Conservation (phyloP, 2,888 invertebrate genomes). For the Phyllotreta cruciferae region DNA sequence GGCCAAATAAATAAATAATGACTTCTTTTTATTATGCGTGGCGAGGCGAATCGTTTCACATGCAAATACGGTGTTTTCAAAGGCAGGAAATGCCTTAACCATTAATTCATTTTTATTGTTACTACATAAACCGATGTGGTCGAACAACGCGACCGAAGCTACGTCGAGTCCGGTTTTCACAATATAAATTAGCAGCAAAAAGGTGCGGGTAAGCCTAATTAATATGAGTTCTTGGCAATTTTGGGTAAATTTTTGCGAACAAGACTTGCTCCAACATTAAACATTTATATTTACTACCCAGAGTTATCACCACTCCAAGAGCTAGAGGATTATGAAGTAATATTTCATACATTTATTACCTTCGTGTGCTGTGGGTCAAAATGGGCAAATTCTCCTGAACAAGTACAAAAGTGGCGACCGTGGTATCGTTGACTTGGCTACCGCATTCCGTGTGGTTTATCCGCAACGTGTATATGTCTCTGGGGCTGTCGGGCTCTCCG, state of each 20-base stretch:
- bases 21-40: constrained; percentile 17
- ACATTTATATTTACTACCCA: background rate
- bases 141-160: constrained; percentile 1
- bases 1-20: constrained; percentile 22
- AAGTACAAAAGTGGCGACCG: constrained; percentile 81
- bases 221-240: no score
- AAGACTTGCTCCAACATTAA: background rate
- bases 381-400: constrained; percentile 85
- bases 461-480: constrained; percentile 76
- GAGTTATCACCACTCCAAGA: no score
- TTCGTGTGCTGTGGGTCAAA: constrained; percentile 72
- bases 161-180: no score
- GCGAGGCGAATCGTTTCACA: constrained; percentile 8
- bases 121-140: constrained; percentile 1
- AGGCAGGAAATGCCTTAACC: constrained; percentile 25
- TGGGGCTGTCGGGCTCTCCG: constrained; percentile 75
- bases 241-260: no score
- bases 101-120: constrained; percentile 21
- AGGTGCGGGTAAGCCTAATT: no score
- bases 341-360: constrained; percentile 33
- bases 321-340: background rate
- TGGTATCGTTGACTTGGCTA: constrained; percentile 72
- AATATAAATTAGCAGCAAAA: no score
- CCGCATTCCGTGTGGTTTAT: constrained; percentile 77
- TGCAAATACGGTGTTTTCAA: constrained; percentile 26